A percentile compares a stretch with the other conserved stretches of the same genome.
Evolutionary conservation across 2,888 invertebrate genomes (phyloP).

Genomic region (Schizotus pectinicornis): DNA sequence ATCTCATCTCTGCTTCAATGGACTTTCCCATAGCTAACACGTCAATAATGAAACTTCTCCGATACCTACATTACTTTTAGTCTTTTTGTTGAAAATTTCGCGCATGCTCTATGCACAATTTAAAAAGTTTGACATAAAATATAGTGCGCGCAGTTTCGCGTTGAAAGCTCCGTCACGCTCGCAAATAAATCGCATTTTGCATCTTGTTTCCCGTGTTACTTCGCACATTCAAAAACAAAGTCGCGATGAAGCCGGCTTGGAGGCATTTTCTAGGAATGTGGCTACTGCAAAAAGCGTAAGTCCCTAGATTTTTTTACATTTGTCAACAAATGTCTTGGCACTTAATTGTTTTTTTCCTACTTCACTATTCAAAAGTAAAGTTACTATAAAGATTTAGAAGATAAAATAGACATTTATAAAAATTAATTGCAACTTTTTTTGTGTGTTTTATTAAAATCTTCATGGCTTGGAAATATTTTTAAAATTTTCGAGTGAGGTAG

Average conservation of each 20-base stretch:
- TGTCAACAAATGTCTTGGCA: neutral
- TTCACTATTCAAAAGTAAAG: too few species aligned
- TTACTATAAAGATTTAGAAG: too few species aligned
- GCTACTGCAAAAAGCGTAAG: conserved; percentile 4
- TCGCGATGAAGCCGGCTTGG: conserved; percentile 1
- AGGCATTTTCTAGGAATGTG: neutral
- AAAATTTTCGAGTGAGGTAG: too few species aligned
- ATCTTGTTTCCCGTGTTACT: too few species aligned
- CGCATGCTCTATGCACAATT: conserved; percentile 36
- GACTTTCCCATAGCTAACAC: too few species aligned
- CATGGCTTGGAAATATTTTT: too few species aligned
- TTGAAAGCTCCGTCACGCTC: conserved; percentile 17
- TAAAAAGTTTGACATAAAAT: conserved; percentile 37
- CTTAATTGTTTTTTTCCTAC: neutral
- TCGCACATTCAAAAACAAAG: neutral
- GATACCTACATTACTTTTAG: too few species aligned
- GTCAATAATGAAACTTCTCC: too few species aligned
- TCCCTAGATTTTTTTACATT: neutral
- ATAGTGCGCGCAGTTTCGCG: conserved; percentile 34
- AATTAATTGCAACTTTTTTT: too few species aligned
- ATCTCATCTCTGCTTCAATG: too few species aligned
- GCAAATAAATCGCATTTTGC: conserved; percentile 13
- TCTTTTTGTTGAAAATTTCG: conserved; percentile 17
- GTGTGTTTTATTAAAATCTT: too few species aligned
- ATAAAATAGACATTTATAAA: too few species aligned